Base-by-base conservation (phyloP, 2,888 invertebrate species). In the Corbicula japonica region DNA sequence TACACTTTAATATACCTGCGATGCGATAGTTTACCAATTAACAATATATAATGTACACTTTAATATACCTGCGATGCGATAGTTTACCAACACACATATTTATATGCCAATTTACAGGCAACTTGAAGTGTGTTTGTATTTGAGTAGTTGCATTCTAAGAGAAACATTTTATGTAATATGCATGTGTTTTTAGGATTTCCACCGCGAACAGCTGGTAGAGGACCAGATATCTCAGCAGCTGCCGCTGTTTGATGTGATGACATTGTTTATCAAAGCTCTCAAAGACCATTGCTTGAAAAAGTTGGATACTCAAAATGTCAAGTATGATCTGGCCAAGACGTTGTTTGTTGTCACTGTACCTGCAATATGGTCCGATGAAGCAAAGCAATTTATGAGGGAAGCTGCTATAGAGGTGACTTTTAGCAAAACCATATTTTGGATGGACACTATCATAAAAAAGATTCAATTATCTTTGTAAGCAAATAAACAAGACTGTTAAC, bases 281-380 rank as follows among this genome's bases (percentile, higher is more conserved):
- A 66, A 62, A 38, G 60, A 73, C 8, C 69, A 76, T 30, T 76
- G 69, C 21, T 35, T 70, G 6, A 50, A 70, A 0, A 70, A 46
- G n/a, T 4, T 60, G 21, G 28, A 34, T 12, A 35, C n/a, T 18
- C 34, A 50, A 23, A 38, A 38, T 8, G 18, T 30, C 12, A 26
- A n/a, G 5, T 26, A 35, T 35, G 26, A 23, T 1, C 34, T 61
- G 15, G 30, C 50, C 26, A 38, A 48, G 21, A 61, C 61, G 0
- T 21, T 76, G 8, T 78, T 72, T 72, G 77, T 78, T n/a, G 46
- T 78, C 0, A 78, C 77, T 41, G 73, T 78, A 18, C 77, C 77
- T 1, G 72, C 72, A 18, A 78, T 78, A 54, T 78, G 77, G 77
- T 62, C 56, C 10, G 77, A 78, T n/a, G 34, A 60, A 26, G 68